These are phyloP conservation scores for Clarias batrachus DNA, from an alignment of 2,113 vertebrate genomes.

Conservation along the genomic window DNA sequence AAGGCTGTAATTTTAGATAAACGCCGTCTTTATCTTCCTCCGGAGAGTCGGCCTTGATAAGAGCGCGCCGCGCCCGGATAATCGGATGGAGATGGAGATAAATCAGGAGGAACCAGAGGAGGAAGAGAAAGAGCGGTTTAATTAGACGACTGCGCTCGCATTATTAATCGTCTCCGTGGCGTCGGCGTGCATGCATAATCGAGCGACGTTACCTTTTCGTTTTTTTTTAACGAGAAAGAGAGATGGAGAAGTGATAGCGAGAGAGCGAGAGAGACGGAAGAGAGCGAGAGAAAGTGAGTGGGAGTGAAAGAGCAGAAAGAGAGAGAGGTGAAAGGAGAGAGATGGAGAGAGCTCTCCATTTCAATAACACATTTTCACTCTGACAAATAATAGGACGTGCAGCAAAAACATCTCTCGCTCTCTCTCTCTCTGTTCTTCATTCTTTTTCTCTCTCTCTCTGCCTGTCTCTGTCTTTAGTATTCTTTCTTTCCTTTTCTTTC, in stretches of 20 bases:
- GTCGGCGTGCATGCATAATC: slow-evolving; percentile 35
- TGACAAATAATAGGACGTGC: background rate
- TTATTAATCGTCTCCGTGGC: slow-evolving; percentile 48
- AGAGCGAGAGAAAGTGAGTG: background rate
- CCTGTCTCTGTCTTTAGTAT: slow-evolving; percentile 1
- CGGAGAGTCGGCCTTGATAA: background rate
- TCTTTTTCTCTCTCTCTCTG: background rate
- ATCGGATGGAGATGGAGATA: slow-evolving; percentile 6
- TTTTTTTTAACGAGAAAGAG: background rate
- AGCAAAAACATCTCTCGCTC: background rate
- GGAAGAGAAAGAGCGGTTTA: slow-evolving; percentile 34
- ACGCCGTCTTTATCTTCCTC: background rate
- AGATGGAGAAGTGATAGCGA: background rate
- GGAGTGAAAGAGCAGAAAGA: background rate
- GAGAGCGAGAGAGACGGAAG: background rate
- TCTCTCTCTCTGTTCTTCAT: background rate
- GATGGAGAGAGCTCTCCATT: slow-evolving; percentile 13
- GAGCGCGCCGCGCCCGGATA: background rate
- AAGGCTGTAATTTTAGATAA: slow-evolving; percentile 7
- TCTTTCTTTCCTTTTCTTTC: background rate
- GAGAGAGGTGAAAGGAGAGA: background rate
- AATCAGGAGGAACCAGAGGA: slow-evolving; percentile 7
- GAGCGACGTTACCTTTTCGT: background rate
- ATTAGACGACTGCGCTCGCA: slow-evolving; percentile 39
- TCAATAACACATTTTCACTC: slow-evolving; percentile 13